phyloP scores from a whole-genome alignment of 2,113 vertebrate species.

The Rhabdornis inornatus region DNA sequence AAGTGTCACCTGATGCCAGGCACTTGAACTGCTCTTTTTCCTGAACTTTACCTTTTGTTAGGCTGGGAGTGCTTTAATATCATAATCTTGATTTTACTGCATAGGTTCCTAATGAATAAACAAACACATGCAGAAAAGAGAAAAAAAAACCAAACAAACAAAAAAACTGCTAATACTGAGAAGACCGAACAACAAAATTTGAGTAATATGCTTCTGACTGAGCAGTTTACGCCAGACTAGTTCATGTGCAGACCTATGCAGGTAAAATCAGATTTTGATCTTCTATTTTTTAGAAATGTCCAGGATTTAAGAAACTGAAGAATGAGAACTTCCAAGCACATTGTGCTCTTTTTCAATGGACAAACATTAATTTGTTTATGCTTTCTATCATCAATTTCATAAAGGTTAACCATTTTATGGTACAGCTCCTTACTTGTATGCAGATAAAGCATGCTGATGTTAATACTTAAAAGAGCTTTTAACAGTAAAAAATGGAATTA shows the following conservation, averaged over 20 bases:
- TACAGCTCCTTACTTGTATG: not conserved
- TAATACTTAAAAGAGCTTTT: not conserved
- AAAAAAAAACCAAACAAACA: not conserved
- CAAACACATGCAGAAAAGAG: not conserved
- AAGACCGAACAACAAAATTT: not conserved
- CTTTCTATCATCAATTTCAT: not conserved
- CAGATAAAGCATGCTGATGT: not conserved
- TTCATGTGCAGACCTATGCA: not conserved
- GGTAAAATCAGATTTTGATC: not conserved
- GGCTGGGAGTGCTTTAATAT: not conserved
- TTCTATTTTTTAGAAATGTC: not conserved
- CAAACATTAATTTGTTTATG: not conserved
- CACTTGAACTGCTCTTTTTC: not conserved
- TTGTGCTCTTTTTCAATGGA: not conserved
- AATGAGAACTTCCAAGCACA: not conserved
- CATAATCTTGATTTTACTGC: not conserved
- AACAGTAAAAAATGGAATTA: not conserved
- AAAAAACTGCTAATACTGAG: not conserved
- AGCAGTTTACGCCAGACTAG: not conserved
- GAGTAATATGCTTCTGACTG: not conserved
- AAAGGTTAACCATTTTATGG: not conserved
- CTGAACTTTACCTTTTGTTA: not conserved
- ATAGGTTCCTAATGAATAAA: not conserved
- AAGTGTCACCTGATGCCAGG: not conserved
- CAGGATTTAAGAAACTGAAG: not conserved